Percentiles rank a stretch among this genome's conserved stretches.
Evolutionary conservation across 2,888 invertebrate genomes (phyloP).

Genomic region (Oithona nana): DNA sequence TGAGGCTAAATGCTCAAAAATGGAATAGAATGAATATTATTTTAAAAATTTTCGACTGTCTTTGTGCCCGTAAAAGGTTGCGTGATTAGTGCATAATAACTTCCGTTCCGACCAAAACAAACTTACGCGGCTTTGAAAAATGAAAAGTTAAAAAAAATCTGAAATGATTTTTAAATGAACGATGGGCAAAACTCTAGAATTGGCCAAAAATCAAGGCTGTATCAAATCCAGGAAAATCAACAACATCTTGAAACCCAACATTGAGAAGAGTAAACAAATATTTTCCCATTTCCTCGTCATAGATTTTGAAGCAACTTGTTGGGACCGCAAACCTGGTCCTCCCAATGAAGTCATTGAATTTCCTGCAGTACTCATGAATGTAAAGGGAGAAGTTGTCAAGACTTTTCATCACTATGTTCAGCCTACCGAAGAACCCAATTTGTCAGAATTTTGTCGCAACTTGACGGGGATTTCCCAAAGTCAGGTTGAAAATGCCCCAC

Average conservation of each 20-base stretch:
- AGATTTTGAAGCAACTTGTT: conserved; percentile 14
- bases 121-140: too few relatives aligned
- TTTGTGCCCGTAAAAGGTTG: too few relatives aligned
- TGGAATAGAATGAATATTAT: too few relatives aligned
- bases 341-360: conserved; percentile 14
- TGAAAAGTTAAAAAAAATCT: too few relatives aligned
- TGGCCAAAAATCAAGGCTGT: neutral
- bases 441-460: conserved; percentile 11
- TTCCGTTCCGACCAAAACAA: too few relatives aligned
- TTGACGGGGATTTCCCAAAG: conserved; percentile 40
- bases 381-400: neutral
- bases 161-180: too few relatives aligned
- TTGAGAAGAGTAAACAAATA: neutral
- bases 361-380: conserved; percentile 3
- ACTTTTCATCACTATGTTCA: conserved; percentile 7
- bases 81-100: too few relatives aligned
- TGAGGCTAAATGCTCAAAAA: too few relatives aligned
- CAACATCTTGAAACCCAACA: neutral
- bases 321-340: neutral
- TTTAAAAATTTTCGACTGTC: too few relatives aligned
- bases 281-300: neutral
- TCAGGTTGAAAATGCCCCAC: conserved; percentile 34
- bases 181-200: neutral
- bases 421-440: conserved; percentile 4
- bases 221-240: neutral